These are phyloP conservation scores for Sitobion miscanthi DNA, from an alignment of 1,140 invertebrate genomes.

Conservation along the genomic window DNA sequence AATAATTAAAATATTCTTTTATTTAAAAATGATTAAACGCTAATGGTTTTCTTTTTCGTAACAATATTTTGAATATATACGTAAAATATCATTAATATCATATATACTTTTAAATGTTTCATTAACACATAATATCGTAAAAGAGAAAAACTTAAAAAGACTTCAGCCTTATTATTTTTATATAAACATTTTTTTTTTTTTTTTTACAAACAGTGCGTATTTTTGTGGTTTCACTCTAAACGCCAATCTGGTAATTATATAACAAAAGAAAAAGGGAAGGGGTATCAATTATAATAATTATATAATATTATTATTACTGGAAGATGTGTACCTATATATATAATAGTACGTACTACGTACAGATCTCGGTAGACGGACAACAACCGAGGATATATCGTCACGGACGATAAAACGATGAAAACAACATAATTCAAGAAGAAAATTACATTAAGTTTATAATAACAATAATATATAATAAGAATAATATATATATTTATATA, in stretches of 20 bases:
- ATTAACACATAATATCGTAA: conserved; percentile 20
- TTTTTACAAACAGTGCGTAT: conserved; percentile 28
- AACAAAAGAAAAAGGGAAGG: conserved; percentile 34
- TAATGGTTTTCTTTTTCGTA: conserved; percentile 40
- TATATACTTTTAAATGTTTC: conserved; percentile 19
- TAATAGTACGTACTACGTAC: conserved; percentile 12
- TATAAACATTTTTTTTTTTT: conserved; percentile 43
- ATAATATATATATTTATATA: conserved; percentile 43
- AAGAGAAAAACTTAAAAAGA: conserved; percentile 56
- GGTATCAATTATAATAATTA: conserved; percentile 39
- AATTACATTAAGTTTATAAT: conserved; percentile 43
- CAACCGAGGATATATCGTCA: not conserved
- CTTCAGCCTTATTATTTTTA: conserved; percentile 53
- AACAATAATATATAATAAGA: conserved; percentile 45
- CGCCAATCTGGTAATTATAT: conserved; percentile 43
- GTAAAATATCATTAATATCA: not conserved
- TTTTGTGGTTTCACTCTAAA: conserved; percentile 29
- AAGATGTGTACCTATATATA: not conserved
- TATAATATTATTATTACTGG: conserved; percentile 31
- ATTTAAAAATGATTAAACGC: conserved; percentile 33
- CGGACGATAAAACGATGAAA: not conserved
- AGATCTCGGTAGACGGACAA: not conserved
- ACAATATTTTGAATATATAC: conserved; percentile 34
- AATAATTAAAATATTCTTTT: conserved; percentile 44
- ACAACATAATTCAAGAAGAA: conserved; percentile 22